These are phyloP conservation scores for Apostichopus japonicus DNA, from an alignment of 35 echinoderm and acorn worm genomes.

Conservation along the genomic window DNA sequence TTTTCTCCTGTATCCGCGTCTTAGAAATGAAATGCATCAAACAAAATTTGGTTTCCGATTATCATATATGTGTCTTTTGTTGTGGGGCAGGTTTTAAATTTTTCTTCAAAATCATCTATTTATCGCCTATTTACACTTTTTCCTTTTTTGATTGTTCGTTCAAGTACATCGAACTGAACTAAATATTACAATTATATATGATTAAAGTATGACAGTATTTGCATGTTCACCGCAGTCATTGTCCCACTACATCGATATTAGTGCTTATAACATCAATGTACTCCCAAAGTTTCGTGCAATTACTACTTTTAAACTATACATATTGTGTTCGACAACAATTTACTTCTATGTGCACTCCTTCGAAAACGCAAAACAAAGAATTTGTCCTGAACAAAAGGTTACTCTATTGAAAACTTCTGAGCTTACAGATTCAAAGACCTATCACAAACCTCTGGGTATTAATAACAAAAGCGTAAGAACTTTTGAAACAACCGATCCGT, in stretches of 20 bases:
- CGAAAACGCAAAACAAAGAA: neutral
- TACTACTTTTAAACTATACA: neutral
- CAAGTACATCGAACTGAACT: too few relatives aligned
- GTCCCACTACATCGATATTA: neutral
- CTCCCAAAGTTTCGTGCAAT: neutral
- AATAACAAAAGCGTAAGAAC: neutral
- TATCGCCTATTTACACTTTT: too few relatives aligned
- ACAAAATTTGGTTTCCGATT: too few relatives aligned
- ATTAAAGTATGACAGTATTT: too few relatives aligned
- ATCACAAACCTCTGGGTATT: neutral
- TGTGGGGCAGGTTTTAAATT: too few relatives aligned
- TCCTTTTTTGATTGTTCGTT: too few relatives aligned
- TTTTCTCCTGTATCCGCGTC: too few relatives aligned
- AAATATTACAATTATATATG: too few relatives aligned
- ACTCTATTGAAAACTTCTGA: neutral
- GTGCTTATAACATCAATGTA: neutral
- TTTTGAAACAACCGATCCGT: neutral
- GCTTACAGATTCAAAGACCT: neutral
- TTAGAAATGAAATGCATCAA: too few relatives aligned
- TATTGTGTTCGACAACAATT: neutral
- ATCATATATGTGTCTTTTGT: too few relatives aligned
- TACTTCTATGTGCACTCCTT: neutral
- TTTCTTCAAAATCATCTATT: too few relatives aligned
- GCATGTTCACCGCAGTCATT: neutral
- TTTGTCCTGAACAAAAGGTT: neutral